Conservation (phyloP, 2,113 vertebrate species). For the Thunnus maccoyii region DNA sequence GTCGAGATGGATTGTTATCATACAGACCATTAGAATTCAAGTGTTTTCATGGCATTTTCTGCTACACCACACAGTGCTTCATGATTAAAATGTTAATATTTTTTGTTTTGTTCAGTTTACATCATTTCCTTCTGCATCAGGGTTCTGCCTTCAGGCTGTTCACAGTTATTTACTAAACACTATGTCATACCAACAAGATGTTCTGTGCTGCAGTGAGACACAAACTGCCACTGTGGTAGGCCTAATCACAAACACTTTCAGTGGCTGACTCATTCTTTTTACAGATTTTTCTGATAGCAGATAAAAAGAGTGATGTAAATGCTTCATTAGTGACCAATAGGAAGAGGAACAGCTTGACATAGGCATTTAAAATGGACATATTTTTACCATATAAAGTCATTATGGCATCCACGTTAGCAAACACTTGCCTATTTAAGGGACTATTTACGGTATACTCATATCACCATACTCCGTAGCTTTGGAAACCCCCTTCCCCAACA, state of each 20-base stretch:
- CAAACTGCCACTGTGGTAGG: constrained; percentile 1
- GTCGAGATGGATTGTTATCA: neutral
- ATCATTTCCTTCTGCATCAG: constrained; percentile 1
- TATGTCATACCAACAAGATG: neutral
- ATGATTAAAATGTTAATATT: neutral
- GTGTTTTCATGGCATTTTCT: neutral
- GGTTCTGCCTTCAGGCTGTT: neutral
- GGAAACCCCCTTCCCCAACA: too few species aligned
- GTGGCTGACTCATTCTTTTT: neutral
- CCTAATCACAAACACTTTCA: neutral
- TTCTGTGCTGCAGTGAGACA: neutral
- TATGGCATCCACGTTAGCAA: too few species aligned
- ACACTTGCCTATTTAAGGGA: too few species aligned
- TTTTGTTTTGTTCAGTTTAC: constrained; percentile 14
- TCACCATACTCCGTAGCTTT: too few species aligned
- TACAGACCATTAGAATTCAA: neutral
- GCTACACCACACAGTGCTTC: neutral
- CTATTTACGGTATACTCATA: too few species aligned
- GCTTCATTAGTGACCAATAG: neutral
- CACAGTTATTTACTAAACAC: neutral
- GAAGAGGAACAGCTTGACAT: neutral
- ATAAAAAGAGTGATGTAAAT: neutral
- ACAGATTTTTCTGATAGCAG: neutral
- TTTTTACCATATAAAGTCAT: too few species aligned
- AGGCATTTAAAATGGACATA: neutral